Evolutionary conservation across 2,113 vertebrate genomes (phyloP).

Genomic region (Marcusenius ussheri): DNA sequence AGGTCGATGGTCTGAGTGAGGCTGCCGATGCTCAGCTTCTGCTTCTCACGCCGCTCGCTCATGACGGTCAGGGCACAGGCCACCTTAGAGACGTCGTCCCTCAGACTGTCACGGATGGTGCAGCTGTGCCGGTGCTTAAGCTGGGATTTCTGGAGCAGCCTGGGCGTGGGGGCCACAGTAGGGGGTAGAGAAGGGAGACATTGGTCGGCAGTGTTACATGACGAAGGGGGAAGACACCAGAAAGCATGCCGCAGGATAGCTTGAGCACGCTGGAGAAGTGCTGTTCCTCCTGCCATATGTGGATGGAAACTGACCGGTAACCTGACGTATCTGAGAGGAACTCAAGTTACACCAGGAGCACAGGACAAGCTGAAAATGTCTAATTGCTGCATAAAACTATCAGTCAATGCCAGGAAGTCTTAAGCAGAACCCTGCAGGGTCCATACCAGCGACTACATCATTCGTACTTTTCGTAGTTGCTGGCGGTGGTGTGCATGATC

Average conservation of each 20-base stretch:
- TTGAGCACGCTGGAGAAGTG: neutral
- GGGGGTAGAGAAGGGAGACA: neutral
- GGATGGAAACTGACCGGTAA: neutral
- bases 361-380: neutral
- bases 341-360: neutral
- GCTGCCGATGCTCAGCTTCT: conserved; percentile 54
- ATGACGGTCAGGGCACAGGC: conserved; percentile 50
- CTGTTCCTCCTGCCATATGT: neutral
- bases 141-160: conserved; percentile 66
- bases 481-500: conserved; percentile 62
- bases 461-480: conserved; percentile 70
- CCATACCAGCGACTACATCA: neutral
- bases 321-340: neutral
- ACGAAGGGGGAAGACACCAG: neutral
- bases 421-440: neutral
- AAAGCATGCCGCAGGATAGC: neutral
- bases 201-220: neutral
- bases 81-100: conserved; percentile 60
- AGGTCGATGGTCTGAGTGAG: conserved; percentile 57
- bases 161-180: conserved; percentile 28
- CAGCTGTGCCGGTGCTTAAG: conserved; percentile 65
- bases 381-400: neutral
- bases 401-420: neutral
- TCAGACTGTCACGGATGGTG: conserved; percentile 60
- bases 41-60: conserved; percentile 63